Base-by-base conservation (phyloP, 2,888 invertebrate species). In the Lamproptera curius region DNA sequence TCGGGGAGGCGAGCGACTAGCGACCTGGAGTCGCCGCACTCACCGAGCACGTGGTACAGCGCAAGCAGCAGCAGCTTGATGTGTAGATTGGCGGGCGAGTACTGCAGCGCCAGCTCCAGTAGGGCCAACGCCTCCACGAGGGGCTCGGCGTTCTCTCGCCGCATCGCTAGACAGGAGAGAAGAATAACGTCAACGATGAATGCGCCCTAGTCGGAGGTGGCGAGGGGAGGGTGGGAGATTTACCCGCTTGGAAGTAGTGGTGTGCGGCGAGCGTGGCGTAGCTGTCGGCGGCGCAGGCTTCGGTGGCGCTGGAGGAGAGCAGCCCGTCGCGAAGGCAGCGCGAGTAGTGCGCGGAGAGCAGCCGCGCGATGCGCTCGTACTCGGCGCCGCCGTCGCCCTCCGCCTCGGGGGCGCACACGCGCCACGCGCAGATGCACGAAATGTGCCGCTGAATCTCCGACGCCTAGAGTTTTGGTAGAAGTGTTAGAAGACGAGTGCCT, bases 71-170 rank as follows among this genome's bases (percentile, higher is more conserved):
- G 81, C 58, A 98, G 85, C 76, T 97, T 97, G 10, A 94, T 91
- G 70, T 97, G 96, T 75, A 95, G 96, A 86, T 97, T 97, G 56
- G 95, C 92, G 0, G 95, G 94, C 62, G 96, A 97, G 60, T 91
- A 90, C 41, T 90, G 89, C 17, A 95, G 84, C 23, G 93, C 92
- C 67, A 91, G 89, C 65, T 96, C 95, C 52, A 97, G 78, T 11
- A 95, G 76, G 23, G 92, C 90, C 2, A 94, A 73, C 0, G 93
- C 93, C 52, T 91, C 90, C 14, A 92, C 75, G 5, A 92, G 71
- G 0, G 90, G 90, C 42, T 88, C 76, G 0, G 91, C 88, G 52
- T 81, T 89, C 33, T 89, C 72, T 39, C 86, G 86, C 46, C 84
- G 72, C 31, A 87, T 61, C 2, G 91, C 90, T 68, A 62, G 55